Conservation (phyloP, 1,140 invertebrate genomes). For the Dreissena rostriformis region DNA sequence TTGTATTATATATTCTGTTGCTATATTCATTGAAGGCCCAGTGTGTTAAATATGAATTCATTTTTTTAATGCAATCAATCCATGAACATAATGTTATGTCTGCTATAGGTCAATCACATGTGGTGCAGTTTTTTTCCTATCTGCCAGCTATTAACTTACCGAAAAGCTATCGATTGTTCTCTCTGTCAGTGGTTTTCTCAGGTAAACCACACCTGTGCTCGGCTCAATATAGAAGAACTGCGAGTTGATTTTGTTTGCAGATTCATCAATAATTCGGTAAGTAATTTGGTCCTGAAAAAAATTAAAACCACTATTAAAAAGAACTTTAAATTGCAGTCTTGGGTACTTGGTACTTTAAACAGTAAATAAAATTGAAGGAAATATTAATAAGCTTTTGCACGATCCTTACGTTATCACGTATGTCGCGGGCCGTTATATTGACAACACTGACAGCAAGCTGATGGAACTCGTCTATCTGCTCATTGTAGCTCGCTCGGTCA, state of each 20-base stretch:
- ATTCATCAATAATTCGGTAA: constrained; percentile 55
- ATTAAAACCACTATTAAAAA: constrained; percentile 12
- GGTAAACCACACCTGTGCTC: constrained; percentile 65
- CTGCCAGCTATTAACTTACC: constrained; percentile 8
- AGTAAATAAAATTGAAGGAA: background rate
- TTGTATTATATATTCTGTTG: no score
- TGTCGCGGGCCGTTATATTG: constrained; percentile 84
- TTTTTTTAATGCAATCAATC: no score
- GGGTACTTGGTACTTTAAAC: background rate
- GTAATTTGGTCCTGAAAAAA: constrained; percentile 66
- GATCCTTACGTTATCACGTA: constrained; percentile 56
- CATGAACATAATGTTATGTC: no score
- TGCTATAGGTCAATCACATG: no score
- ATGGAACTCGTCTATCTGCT: constrained; percentile 36
- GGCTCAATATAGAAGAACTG: constrained; percentile 69
- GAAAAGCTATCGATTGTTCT: background rate
- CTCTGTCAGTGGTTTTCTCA: constrained; percentile 63
- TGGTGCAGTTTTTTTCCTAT: background rate
- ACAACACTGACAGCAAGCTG: constrained; percentile 31
- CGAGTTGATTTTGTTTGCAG: constrained; percentile 19
- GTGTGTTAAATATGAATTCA: no score
- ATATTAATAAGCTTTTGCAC: background rate
- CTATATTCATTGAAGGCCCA: background rate
- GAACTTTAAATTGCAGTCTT: background rate
- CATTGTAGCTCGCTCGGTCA: background rate